Conservation (phyloP, 1,140 invertebrate genomes). For the Achroia grisella region DNA sequence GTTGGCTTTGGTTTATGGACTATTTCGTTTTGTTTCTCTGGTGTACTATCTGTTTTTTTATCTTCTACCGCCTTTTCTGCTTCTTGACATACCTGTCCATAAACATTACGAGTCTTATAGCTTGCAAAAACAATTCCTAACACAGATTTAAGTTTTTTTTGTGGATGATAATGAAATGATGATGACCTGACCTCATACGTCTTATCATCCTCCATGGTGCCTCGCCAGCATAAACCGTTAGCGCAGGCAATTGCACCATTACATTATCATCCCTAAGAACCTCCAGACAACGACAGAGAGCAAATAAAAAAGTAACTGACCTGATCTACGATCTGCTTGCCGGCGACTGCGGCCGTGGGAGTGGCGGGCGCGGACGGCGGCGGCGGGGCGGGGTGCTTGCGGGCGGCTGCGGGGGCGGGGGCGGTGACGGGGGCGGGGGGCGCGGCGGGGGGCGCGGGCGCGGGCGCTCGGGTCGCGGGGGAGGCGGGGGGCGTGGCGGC, state of each 20-base stretch:
- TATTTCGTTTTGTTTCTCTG: slow-evolving; percentile 27
- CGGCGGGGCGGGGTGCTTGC: slow-evolving; percentile 65
- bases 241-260: no score
- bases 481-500: slow-evolving; percentile 13
- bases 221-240: no score
- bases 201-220: no score
- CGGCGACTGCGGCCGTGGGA: slow-evolving; percentile 22
- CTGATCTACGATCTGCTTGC: slow-evolving; percentile 48
- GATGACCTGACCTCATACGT: no score
- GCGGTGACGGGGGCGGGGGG: slow-evolving; percentile 22
- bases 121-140: no score
- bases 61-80: slow-evolving; percentile 60
- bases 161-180: no score
- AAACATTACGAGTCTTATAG: not conserved
- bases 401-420: slow-evolving; percentile 18
- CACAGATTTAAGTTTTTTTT: no score
- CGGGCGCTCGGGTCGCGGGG: not conserved
- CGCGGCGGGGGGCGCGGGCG: slow-evolving; percentile 25
- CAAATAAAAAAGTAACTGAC: slow-evolving; percentile 11
- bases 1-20: slow-evolving; percentile 14
- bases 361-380: slow-evolving; percentile 42
- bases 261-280: no score
- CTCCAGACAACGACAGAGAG: no score
- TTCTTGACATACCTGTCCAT: slow-evolving; percentile 57
- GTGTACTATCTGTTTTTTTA: slow-evolving; percentile 28